phyloP scores from a whole-genome alignment of 2,797 vertebrate species.

The Pachyuromys duprasi region DNA sequence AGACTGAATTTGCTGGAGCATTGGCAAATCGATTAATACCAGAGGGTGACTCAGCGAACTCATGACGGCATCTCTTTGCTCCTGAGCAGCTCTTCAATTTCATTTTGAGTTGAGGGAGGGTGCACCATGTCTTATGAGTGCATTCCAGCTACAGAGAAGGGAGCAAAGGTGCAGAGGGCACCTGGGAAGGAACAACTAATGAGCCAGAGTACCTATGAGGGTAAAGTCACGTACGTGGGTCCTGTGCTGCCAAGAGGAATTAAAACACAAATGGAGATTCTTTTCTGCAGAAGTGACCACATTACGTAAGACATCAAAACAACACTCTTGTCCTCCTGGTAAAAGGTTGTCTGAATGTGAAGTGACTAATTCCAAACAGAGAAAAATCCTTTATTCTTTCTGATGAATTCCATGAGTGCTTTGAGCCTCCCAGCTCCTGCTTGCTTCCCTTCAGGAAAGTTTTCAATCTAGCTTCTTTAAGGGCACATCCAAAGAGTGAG shows the following conservation, averaged over 20 bases:
- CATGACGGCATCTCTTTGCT: neutral
- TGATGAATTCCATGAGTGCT: slow-evolving; percentile 57
- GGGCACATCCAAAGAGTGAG: neutral
- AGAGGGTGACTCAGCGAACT: slow-evolving; percentile 3
- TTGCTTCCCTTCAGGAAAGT: neutral
- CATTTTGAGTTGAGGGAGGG: slow-evolving; percentile 52
- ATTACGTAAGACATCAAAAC: slow-evolving; percentile 73
- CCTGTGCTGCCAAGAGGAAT: slow-evolving; percentile 84
- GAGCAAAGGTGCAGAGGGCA: neutral
- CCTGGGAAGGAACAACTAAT: neutral
- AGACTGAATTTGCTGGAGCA: neutral
- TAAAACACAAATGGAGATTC: slow-evolving; percentile 74
- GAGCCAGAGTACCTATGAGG: slow-evolving; percentile 78
- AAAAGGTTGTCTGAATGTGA: slow-evolving; percentile 57
- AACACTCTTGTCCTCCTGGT: slow-evolving; percentile 65
- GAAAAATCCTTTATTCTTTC: slow-evolving; percentile 64
- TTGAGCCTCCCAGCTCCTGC: neutral
- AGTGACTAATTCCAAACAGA: slow-evolving; percentile 66
- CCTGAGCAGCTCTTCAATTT: slow-evolving; percentile 12
- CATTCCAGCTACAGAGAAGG: slow-evolving; percentile 54
- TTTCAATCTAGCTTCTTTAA: neutral
- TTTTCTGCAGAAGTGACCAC: slow-evolving; percentile 84
- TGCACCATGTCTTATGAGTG: slow-evolving; percentile 46
- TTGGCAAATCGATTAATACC: neutral
- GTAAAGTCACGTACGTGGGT: slow-evolving; percentile 83